Evolutionary conservation across 2,797 vertebrate species (phyloP), one percentile per base, ranked within the genome.

Genomic region (Siniperca obscura): DNA sequence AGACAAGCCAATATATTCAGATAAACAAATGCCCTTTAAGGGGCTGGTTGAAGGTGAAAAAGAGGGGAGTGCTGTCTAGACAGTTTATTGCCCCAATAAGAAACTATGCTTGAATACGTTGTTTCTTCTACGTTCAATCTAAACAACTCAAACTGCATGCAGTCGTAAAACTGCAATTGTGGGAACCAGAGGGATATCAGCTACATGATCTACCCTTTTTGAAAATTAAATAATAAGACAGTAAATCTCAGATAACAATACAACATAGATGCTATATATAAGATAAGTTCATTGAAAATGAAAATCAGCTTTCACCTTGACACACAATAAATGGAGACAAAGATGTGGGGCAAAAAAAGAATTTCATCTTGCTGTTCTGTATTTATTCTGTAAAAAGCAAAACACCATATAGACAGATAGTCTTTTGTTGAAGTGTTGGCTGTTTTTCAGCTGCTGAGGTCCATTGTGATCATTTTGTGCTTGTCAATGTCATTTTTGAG

Each of bases 31-130:
- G 94, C 80, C 87, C 80, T 94, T 92, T 76, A 84, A 85, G 81
- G 84, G 87, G 67, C 87, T 42, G 85, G 89, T 78, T 89, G 89
- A 92, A 94, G 93, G 92, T 93, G 91, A 90, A 92, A 90, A 90
- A 93, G 91, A 92, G 91, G 94, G 97, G 97, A 97, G 97, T 96
- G 96, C 96, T 96, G 98, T 99, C 98, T 99, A 99, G 98, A 99
- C 98, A 96, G 91, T 99, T 99, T 99, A 99, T 98, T 95, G 96
- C 97, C 89, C 97, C 98, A 98, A 98, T 99, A 99, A 98, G 97
- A 98, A 97, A 93, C 96, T 94, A 96, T 95, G 96, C 95, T 95
- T 96, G 96, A 97, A 98, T 96, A 94, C 95, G 90, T 91, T 95
- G 96, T 97, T 97, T 96, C 96, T 96, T 95, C 96, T 96, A 93